Conservation (phyloP, 2,797 vertebrate species). For the Pseudomugil tenellus region DNA sequence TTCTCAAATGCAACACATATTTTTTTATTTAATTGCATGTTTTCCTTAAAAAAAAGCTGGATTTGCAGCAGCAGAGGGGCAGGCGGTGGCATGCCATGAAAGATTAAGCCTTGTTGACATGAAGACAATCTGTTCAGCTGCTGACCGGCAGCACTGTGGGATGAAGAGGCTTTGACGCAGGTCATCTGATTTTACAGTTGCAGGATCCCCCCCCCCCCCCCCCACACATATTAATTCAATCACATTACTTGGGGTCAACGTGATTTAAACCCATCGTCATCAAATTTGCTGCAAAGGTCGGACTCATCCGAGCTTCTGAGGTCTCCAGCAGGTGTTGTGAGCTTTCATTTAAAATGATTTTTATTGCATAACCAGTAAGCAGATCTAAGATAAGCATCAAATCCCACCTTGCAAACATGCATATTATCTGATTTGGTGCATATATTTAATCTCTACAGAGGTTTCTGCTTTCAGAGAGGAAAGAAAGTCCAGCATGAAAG, state of each 20-base stretch:
- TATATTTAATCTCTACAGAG: background rate
- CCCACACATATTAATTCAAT: constrained; percentile 29
- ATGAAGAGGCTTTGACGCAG: constrained; percentile 23
- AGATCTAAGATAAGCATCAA: constrained; percentile 2
- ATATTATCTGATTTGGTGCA: no score
- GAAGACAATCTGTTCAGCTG: constrained; percentile 36
- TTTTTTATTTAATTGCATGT: background rate
- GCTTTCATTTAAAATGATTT: constrained; percentile 5
- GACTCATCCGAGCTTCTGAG: background rate
- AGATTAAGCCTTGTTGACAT: constrained; percentile 25
- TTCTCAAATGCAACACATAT: no score
- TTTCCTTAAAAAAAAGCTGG: background rate
- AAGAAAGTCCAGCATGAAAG: background rate
- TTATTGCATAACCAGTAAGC: constrained; percentile 1
- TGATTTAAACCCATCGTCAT: background rate
- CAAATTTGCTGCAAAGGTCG: background rate
- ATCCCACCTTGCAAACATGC: background rate
- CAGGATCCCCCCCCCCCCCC: constrained; percentile 17
- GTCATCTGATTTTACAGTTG: constrained; percentile 27
- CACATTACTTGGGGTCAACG: background rate
- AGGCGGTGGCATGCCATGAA: constrained; percentile 4
- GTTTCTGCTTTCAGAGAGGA: constrained; percentile 9
- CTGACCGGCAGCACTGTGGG: constrained; percentile 11
- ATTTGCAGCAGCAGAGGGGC: background rate
- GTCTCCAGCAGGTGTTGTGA: background rate